phyloP scores from a whole-genome alignment of 2,797 vertebrate genomes.

The Natrix natrix region DNA sequence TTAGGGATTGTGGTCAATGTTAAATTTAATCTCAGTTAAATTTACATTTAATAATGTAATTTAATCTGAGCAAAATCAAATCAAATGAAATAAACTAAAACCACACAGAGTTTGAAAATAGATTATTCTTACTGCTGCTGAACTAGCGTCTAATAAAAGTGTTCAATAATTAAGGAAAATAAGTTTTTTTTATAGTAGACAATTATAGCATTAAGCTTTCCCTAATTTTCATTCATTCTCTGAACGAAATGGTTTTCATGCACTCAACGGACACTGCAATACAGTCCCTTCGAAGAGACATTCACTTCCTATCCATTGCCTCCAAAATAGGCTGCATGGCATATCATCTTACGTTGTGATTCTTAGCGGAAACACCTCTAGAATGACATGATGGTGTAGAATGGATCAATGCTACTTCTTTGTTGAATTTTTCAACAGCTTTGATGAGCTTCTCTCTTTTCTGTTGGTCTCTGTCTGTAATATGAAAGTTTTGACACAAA shows the following conservation, averaged over 20 bases:
- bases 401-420: conserved; percentile 20
- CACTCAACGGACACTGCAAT: not conserved
- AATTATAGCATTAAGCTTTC: not conserved
- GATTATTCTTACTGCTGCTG: not conserved
- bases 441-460: conserved; percentile 61
- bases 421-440: conserved; percentile 53
- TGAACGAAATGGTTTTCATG: not conserved
- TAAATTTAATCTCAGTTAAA: too few relatives aligned
- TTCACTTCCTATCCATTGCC: not conserved
- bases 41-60: not conserved
- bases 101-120: not conserved
- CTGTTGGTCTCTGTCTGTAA: conserved; percentile 64
- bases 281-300: not conserved
- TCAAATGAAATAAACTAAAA: not conserved
- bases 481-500: conserved; percentile 21
- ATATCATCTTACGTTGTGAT: conserved; percentile 46
- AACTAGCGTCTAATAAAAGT: not conserved
- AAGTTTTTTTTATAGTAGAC: not conserved
- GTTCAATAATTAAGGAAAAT: not conserved
- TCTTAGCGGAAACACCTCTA: conserved; percentile 48
- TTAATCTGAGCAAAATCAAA: not conserved
- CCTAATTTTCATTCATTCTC: not conserved
- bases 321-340: not conserved
- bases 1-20: too few relatives aligned
- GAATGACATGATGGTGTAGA: conserved; percentile 20